Conservation (phyloP, 2,113 vertebrate genomes). For the Sula dactylatra region DNA sequence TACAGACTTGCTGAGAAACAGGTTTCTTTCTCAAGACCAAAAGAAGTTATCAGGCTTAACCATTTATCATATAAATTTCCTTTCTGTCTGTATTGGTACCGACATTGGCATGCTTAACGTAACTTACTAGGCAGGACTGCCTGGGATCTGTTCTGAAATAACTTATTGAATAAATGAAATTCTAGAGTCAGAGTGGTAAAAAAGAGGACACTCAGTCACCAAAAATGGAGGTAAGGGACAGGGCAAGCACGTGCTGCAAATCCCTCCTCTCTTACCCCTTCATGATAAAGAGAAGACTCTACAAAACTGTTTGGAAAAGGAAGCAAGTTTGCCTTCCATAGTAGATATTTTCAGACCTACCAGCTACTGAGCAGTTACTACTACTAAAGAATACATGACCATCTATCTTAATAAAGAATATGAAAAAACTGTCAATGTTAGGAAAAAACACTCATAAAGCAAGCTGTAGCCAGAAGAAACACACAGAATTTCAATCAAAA, state of each 20-base stretch:
- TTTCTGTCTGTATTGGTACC: background rate
- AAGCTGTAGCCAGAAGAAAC: background rate
- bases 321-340: background rate
- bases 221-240: background rate
- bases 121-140: background rate
- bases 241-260: background rate
- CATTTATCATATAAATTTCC: background rate
- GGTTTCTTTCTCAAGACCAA: background rate
- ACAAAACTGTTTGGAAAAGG: background rate
- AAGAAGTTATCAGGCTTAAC: background rate
- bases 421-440: background rate
- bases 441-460: background rate
- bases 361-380: background rate
- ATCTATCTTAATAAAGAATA: background rate
- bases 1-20: background rate
- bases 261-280: background rate
- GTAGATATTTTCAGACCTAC: background rate
- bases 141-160: background rate
- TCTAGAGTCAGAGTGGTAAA: background rate
- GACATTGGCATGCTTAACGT: background rate
- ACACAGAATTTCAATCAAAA: background rate
- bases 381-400: background rate
- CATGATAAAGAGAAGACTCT: background rate
- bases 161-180: background rate
- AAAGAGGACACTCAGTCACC: background rate